A percentile compares a stretch with the other conserved stretches of the same genome.
Conservation (phyloP, 2,797 vertebrate species). For the Hydrolagus colliei region DNA sequence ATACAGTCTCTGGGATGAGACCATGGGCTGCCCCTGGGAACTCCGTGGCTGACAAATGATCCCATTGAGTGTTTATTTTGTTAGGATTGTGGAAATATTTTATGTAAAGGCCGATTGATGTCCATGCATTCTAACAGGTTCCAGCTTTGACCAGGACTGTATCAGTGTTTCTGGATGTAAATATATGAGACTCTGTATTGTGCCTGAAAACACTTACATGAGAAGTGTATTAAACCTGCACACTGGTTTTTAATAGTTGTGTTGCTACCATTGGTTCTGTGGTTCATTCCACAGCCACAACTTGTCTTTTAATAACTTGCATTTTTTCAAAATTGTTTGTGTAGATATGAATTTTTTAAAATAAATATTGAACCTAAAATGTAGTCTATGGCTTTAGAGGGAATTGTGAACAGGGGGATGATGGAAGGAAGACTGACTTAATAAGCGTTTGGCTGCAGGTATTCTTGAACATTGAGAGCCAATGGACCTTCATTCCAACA, state of each 20-base stretch:
- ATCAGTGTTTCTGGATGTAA: slow-evolving; percentile 30
- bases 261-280: slow-evolving; percentile 23
- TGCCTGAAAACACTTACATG: slow-evolving; percentile 31
- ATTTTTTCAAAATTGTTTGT: background rate
- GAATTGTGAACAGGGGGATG: background rate
- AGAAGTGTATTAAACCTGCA: slow-evolving; percentile 29
- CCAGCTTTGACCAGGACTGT: slow-evolving; percentile 24
- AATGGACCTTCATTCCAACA: background rate
- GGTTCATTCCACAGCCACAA: slow-evolving; percentile 20
- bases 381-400: background rate
- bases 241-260: slow-evolving; percentile 24
- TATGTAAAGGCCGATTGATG: slow-evolving; percentile 7
- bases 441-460: background rate
- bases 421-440: background rate
- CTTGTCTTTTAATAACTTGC: slow-evolving; percentile 25
- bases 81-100: slow-evolving; percentile 26
- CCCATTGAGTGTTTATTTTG: slow-evolving; percentile 24
- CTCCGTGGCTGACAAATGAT: background rate
- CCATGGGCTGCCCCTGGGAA: background rate
- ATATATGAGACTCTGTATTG: slow-evolving; percentile 31
- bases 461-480: background rate
- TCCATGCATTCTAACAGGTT: slow-evolving; percentile 14
- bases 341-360: slow-evolving; percentile 27
- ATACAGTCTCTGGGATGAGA: slow-evolving; percentile 2
- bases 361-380: background rate